Percentiles rank a stretch among this genome's conserved stretches.
Evolutionary conservation across 2,113 vertebrate species (phyloP).

Genomic region (Cyphomyrus discorhynchus): DNA sequence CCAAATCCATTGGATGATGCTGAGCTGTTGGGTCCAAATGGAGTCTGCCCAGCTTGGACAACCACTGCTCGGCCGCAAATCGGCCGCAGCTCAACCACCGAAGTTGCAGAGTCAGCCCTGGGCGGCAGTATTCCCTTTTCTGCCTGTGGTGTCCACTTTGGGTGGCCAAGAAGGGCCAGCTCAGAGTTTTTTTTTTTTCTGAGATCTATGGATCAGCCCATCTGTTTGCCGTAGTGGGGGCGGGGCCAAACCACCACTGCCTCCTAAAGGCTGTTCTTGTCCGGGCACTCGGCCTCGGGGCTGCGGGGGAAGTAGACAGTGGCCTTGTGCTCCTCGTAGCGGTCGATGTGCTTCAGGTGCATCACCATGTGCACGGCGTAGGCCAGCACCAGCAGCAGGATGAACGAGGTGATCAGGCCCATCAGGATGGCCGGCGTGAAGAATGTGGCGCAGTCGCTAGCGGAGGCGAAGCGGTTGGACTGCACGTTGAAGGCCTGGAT

Average conservation of each 20-base stretch:
- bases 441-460: slow-evolving; percentile 77
- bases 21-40: neutral
- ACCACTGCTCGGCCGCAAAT: neutral
- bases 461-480: slow-evolving; percentile 70
- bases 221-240: neutral
- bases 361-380: slow-evolving; percentile 87
- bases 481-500: slow-evolving; percentile 83
- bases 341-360: slow-evolving; percentile 81
- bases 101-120: neutral
- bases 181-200: slow-evolving; percentile 9
- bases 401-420: slow-evolving; percentile 75
- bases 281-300: slow-evolving; percentile 18
- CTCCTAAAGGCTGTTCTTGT: slow-evolving; percentile 30
- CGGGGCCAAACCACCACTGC: neutral
- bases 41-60: neutral
- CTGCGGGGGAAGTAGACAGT: slow-evolving; percentile 5
- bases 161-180: neutral
- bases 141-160: neutral
- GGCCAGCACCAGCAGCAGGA: slow-evolving; percentile 82
- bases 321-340: slow-evolving; percentile 71
- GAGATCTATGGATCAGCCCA: neutral
- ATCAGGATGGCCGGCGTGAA: slow-evolving; percentile 84
- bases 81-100: neutral
- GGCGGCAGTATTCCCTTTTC: neutral
- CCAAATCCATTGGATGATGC: slow-evolving; percentile 10